Evolutionary conservation across 1,140 invertebrate genomes (phyloP), one percentile per base, ranked within the genome.

Genomic region (Anagrus nilaparvatae): DNA sequence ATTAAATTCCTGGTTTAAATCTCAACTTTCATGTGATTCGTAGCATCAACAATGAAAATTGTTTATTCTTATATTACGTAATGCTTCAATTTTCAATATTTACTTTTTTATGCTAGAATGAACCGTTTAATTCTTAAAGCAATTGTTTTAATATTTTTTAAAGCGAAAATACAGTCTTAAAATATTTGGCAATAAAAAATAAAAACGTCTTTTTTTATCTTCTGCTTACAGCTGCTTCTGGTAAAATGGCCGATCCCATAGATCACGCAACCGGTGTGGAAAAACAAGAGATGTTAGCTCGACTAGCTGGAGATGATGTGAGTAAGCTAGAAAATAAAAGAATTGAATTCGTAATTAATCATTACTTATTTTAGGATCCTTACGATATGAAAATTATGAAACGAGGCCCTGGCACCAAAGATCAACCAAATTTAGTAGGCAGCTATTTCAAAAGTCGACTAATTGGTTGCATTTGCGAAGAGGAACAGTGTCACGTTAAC

Each of bases 401-500:
- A 69, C 75, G 87, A 54, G 78, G 79, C 33, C 69, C 77, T 27
- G 85, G 90, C 49, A 90, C 91, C 38, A 84, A 84, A 60, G 86
- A 85, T 18, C 69, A 77, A 35, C 95, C 95, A 23, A 97, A 85
- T 53, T 58, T 91, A 51, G 81, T 98, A 52, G 87, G 88, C 46
- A 95, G 92, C 33, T 81, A 83, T 48, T 88, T 85, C 54, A 81
- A 91, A 48, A 82, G 83, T 47, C 78, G 94, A 54, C 75, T 97
- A 50, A 78, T 99, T 56, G 95, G 94, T 39, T 99, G 95, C 68
- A 77, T 97, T 60, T 99, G 95, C 69, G 89, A 97, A 67, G 89
- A 93, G 66, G 93, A 97, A 59, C 75, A 87, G 14, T 79, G 81
- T 41, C 70, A 75, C 46, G 77, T 97, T 48, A 85, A 81, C 56